Evolutionary conservation across 2,888 invertebrate genomes (phyloP), one percentile per base, ranked within the genome.

Genomic region (Lepidonotus clava): DNA sequence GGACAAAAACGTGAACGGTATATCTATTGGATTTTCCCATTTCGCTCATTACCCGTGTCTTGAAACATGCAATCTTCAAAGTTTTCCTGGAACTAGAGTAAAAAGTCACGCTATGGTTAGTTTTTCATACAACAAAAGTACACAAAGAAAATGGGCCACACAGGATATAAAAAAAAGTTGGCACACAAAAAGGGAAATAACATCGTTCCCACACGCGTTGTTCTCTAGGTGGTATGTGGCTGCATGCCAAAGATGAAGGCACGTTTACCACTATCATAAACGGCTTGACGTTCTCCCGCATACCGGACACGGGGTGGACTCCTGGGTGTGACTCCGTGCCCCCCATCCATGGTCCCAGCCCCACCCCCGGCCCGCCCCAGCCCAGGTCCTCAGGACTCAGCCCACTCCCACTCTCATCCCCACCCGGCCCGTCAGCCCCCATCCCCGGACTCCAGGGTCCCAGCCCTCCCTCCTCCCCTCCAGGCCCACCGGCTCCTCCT

Each of bases 231-330:
- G 28, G 14, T 6, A 32, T 34, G 28, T 80, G 46, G 80, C 80
- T 46, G 80, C 80, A 80, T 80, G 80, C 80, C 80, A 46, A 80
- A 14, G 46, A 24, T n/a, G 32, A 51, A 46, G 46, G 32, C 40
- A 18, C 36, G 8, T 80, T 80, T 80, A 80, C 80, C 80, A 80
- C 80, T 6, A 51, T 1, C 21, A 80, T 11, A 46, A 41, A 32
- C 24, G 80, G 80, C 80, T 80, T 80, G 21, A 80, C 80, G 80
- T 80, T 80, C 51, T 80, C 80, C 51, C 80, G 24, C 80, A 46
- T 41, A 18, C 80, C 46, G 51, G 80, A 18, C 28, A 28, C 41
- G 14, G 80, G 80, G 80, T 32, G 46, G 51, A 41, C 80, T 80
- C 80, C 80, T 80, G 80, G 80, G 80, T 80, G 51, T 1, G 80